A percentile compares a stretch with the other conserved stretches of the same genome.
These are phyloP conservation scores for Drosophila leontia DNA, from an alignment of 1,140 invertebrate species.

Conservation along the genomic window DNA sequence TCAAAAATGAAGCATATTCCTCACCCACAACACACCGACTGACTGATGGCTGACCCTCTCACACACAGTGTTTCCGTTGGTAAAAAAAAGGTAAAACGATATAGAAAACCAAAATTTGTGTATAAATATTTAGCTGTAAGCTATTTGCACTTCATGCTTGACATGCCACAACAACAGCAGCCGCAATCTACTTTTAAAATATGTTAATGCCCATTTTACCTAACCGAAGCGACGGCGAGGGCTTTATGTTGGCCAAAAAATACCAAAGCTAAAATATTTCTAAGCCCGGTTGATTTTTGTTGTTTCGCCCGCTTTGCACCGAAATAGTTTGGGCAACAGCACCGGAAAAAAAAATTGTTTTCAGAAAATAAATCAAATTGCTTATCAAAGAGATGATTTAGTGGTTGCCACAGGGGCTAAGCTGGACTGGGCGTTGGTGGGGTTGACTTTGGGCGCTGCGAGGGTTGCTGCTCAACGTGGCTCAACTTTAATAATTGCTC, in stretches of 20 bases:
- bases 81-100: constrained; percentile 44
- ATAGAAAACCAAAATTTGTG: constrained; percentile 54
- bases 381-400: constrained; percentile 83
- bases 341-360: constrained; percentile 62
- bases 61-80: constrained; percentile 19
- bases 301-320: constrained; percentile 43
- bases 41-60: constrained; percentile 26
- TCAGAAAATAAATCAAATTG: constrained; percentile 81
- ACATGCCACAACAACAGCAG: constrained; percentile 57
- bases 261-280: constrained; percentile 62
- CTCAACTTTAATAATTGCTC: constrained; percentile 79
- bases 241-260: constrained; percentile 49
- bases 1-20: constrained; percentile 39
- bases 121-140: constrained; percentile 77
- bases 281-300: constrained; percentile 42
- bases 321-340: constrained; percentile 57
- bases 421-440: background rate
- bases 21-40: background rate
- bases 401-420: constrained; percentile 48
- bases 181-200: constrained; percentile 73
- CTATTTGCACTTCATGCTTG: constrained; percentile 81
- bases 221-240: constrained; percentile 44
- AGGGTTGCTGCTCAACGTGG: constrained; percentile 9
- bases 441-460: background rate
- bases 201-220: constrained; percentile 73